These are phyloP conservation scores for Anoncus sp. DNA, from an alignment of 2,888 invertebrate species.

Conservation along the genomic window DNA sequence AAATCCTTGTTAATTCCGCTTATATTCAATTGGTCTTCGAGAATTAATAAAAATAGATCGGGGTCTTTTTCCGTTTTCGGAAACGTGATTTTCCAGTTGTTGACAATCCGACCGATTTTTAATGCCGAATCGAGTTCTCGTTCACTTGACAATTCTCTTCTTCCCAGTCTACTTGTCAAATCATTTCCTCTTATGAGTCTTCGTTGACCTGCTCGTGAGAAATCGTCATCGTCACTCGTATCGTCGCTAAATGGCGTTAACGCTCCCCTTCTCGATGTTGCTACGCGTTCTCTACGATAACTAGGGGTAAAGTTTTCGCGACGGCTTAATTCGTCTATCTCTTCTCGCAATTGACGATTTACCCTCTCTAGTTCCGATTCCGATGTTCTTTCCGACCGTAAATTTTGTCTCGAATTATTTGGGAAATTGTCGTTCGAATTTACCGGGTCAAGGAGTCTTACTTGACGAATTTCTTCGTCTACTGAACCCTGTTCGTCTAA, in stretches of 20 bases:
- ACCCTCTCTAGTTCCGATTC: background rate
- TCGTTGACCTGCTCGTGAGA: background rate
- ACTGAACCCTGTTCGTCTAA: too few species aligned
- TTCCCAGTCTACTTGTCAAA: background rate
- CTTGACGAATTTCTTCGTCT: background rate
- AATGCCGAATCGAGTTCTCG: conserved; percentile 34
- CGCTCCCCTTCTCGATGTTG: conserved; percentile 8
- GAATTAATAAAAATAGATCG: conserved; percentile 47
- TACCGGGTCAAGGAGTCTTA: background rate
- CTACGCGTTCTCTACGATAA: background rate
- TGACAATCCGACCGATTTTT: conserved; percentile 55
- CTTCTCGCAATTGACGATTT: background rate
- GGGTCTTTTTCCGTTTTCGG: conserved; percentile 54
- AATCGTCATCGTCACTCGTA: background rate
- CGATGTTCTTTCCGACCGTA: background rate
- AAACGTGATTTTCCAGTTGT: conserved; percentile 51
- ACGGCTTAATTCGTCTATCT: background rate
- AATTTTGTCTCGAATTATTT: conserved; percentile 3
- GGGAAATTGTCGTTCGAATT: background rate
- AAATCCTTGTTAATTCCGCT: conserved; percentile 50
- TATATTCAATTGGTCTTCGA: conserved; percentile 40
- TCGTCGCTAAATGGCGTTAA: background rate
- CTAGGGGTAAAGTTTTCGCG: background rate
- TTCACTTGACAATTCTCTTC: too few species aligned
- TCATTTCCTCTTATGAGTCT: background rate